A percentile compares a stretch with the other conserved stretches of the same genome.
These are phyloP conservation scores for Parazoanthus swiftii DNA, from an alignment of 92 coral and sea anemone genomes.

Conservation along the genomic window DNA sequence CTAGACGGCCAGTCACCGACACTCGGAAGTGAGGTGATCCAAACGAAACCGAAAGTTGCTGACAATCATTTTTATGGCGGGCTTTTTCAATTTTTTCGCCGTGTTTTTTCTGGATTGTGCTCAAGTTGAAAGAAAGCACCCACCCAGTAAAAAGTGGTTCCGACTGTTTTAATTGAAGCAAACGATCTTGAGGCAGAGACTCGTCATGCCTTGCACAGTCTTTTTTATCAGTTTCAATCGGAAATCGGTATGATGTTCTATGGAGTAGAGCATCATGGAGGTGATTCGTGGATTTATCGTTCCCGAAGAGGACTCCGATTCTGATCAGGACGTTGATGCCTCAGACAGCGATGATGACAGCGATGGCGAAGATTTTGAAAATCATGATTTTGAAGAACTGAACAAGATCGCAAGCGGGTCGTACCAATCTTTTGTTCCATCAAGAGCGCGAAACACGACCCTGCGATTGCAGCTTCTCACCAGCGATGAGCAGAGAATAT, in stretches of 20 bases:
- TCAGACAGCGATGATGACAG: conserved; percentile 51
- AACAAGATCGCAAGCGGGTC: conserved; percentile 38
- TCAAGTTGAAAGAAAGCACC: not conserved
- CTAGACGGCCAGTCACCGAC: not conserved
- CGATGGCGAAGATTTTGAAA: conserved; percentile 60
- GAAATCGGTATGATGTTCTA: too few relatives aligned
- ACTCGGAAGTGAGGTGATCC: not conserved
- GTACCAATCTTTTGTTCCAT: conserved; percentile 28
- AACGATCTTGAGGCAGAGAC: not conserved
- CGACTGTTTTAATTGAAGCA: not conserved
- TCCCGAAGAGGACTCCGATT: conserved; percentile 16
- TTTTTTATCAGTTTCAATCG: too few relatives aligned
- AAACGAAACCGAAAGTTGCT: conserved; percentile 10
- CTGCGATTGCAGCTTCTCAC: conserved; percentile 37
- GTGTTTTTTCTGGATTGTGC: not conserved
- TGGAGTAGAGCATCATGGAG: not conserved
- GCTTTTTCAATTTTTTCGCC: not conserved
- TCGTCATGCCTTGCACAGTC: too few relatives aligned
- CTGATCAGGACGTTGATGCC: conserved; percentile 2
- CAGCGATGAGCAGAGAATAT: not conserved
- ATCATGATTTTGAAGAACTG: conserved; percentile 50
- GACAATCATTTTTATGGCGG: not conserved
- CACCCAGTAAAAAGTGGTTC: not conserved
- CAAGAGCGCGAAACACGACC: conserved; percentile 32
- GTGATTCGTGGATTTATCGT: conserved; percentile 43